Base-by-base conservation (phyloP, 1,140 invertebrate species). In the Linepithema humile region DNA sequence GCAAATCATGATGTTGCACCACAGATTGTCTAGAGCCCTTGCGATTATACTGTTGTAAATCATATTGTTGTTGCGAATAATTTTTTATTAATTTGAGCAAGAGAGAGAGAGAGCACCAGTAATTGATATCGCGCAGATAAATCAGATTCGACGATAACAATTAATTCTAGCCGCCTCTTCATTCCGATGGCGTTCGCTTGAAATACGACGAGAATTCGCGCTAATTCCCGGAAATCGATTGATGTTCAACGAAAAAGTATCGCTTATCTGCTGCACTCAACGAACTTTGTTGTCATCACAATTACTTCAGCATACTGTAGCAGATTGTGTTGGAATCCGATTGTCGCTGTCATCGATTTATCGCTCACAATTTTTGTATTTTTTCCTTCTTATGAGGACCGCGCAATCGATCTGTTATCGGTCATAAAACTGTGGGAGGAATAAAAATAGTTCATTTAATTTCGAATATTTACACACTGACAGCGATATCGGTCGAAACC, bases 121-220 rank as follows among this genome's bases (percentile, higher is more conserved):
- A 15, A 29, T 7, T 23, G 38, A 62, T 74, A 74, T 26, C 55
- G 57, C 73, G n/a, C n/a, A 75, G 26, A 75, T 48, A 75, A 23
- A 3, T 38, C 53, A n/a, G 20, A 60, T 75, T 29, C 26, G 57
- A 75, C 10, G 29, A 60, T 59, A 23, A 43, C 57, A 77, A 77
- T 77, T 50, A 26, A 50, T 23, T 35, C 26, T 3, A 45, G 4
- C 12, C 12, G 5, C 9, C 26, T 35, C 20, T 57, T 23, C 20
- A 0, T 57, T 38, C 12, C 35, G 35, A 20, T n/a, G n/a, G 7
- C 3, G 69, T 4, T 12, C n/a, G n/a, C 15, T 3, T 2, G 17
- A 17, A 23, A 0, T 17, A 26, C 12, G 9, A 53, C 9, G 32
- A 43, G 4, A 78, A 38, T 50, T 50, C 32, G 2, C 4, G 4